A percentile compares a stretch with the other conserved stretches of the same genome.
Evolutionary conservation across 1,140 invertebrate genomes (phyloP).

Genomic region (Anastrepha ludens): DNA sequence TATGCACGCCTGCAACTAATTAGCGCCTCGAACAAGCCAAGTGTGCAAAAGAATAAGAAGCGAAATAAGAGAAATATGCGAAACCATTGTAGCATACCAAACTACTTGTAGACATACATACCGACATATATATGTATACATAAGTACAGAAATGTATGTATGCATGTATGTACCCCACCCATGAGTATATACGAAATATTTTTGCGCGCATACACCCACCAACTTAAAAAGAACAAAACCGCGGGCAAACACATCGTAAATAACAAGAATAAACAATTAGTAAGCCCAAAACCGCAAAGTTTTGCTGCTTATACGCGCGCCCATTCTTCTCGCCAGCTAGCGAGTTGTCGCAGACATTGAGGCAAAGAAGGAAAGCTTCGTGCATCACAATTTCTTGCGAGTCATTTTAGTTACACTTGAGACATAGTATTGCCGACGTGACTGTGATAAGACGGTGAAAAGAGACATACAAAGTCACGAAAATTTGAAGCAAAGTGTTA

Average conservation of each 20-base stretch:
- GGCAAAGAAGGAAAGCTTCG: constrained; percentile 8
- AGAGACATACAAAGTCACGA: constrained; percentile 22
- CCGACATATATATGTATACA: not conserved
- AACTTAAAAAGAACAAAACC: constrained; percentile 17
- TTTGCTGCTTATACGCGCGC: not conserved
- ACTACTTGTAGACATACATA: not conserved
- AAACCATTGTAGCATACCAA: not conserved
- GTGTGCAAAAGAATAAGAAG: constrained; percentile 39
- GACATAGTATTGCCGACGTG: constrained; percentile 16
- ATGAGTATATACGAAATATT: not conserved
- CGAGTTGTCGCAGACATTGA: not conserved
- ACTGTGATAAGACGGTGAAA: constrained; percentile 1
- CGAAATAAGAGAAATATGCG: constrained; percentile 23
- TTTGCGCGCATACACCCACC: not conserved
- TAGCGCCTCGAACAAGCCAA: constrained; percentile 27
- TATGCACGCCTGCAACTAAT: constrained; percentile 20
- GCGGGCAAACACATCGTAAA: constrained; percentile 9
- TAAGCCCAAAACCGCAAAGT: not conserved
- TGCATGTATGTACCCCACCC: not conserved
- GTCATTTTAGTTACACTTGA: constrained; percentile 40
- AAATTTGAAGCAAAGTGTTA: constrained; percentile 16
- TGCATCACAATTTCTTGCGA: not conserved
- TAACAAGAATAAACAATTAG: constrained; percentile 35
- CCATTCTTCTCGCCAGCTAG: not conserved
- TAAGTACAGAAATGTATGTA: not conserved